Base-by-base conservation (phyloP, 23 tunicate genomes). In the Corella eumyota region DNA sequence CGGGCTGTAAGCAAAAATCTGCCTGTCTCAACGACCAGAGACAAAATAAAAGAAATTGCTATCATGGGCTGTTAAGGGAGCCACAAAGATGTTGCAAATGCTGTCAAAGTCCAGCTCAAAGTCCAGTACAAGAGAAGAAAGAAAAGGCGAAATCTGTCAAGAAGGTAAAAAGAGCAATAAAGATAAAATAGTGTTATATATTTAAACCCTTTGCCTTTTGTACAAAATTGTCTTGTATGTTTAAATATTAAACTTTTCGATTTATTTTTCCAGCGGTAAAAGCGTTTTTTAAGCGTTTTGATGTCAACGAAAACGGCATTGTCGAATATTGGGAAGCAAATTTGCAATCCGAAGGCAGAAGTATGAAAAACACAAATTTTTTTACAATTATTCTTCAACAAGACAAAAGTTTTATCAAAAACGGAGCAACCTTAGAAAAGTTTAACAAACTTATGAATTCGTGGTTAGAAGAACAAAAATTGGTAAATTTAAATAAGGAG, bases 1-100 rank as follows among this genome's bases (percentile, higher is more conserved):
- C 68, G 1, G 68, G 68, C 25, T 62, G 68, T 32, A 62, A 62
- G 28, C 68, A 62, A 24, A 38, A 62, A 25, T 37, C 28, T 24
- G 68, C 68, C 3, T 62, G 68, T 23, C 6, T 62, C 7, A 62
- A 62, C 44, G 40, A 62, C 25, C 52, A 62, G 13, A 34, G 53
- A 23, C 68, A 35, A 35, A 62, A 62, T 52, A 29, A 51, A 1
- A 38, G 9, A n/a, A 62, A 62, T 32, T 62, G 68, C 48, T 62
- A 62, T 34, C 68, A 62, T 25, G 68, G 53, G 17, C 3, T 32
- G 5, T 26, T 26, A 1, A 2, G 52, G 27, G 23, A 37, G 1
- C 68, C 68, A 21, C 68, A 62, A 20, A 37, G 68, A 4, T 62
- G 68, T 36, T 62, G 44, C 28, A 32, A 52, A 38, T 62, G 68